phyloP scores from a whole-genome alignment of 2,113 vertebrate genomes.

The Pseudorhombus dupliciocellatus region DNA sequence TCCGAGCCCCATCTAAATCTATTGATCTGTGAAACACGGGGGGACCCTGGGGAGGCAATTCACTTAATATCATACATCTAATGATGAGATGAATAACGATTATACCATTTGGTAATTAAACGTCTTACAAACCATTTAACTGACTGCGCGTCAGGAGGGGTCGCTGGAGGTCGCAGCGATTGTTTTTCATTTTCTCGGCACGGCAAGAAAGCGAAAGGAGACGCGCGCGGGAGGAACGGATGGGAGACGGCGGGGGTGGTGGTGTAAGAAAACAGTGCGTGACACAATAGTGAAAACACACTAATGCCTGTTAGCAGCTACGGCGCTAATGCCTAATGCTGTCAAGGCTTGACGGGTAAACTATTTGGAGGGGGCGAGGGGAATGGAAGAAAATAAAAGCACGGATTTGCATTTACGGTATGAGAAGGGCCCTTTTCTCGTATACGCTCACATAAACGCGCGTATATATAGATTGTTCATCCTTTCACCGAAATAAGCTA shows the following conservation, averaged over 20 bases:
- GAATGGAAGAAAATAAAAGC: constrained; percentile 34
- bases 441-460: not conserved
- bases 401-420: constrained; percentile 2
- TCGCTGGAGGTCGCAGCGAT: constrained; percentile 84
- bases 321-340: constrained; percentile 69
- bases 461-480: constrained; percentile 9
- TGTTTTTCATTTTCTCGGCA: constrained; percentile 78
- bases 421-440: constrained; percentile 58
- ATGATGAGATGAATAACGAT: constrained; percentile 98
- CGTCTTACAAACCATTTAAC: constrained; percentile 94
- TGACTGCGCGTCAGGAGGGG: constrained; percentile 87
- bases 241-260: constrained; percentile 4
- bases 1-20: constrained; percentile 90
- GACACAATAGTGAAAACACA: constrained; percentile 73
- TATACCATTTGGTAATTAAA: constrained; percentile 97
- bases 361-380: constrained; percentile 45
- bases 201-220: constrained; percentile 36
- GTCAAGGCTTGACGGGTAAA: constrained; percentile 75
- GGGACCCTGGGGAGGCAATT: constrained; percentile 91
- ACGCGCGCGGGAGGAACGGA: constrained; percentile 38
- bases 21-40: constrained; percentile 96
- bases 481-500: constrained; percentile 41
- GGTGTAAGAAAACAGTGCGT: constrained; percentile 58
- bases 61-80: constrained; percentile 95
- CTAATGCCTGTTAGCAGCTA: constrained; percentile 74